These are phyloP conservation scores for human (Homo sapiens) DNA, from an alignment of 2,113 vertebrate genomes.

Conservation along the genomic window DNA sequence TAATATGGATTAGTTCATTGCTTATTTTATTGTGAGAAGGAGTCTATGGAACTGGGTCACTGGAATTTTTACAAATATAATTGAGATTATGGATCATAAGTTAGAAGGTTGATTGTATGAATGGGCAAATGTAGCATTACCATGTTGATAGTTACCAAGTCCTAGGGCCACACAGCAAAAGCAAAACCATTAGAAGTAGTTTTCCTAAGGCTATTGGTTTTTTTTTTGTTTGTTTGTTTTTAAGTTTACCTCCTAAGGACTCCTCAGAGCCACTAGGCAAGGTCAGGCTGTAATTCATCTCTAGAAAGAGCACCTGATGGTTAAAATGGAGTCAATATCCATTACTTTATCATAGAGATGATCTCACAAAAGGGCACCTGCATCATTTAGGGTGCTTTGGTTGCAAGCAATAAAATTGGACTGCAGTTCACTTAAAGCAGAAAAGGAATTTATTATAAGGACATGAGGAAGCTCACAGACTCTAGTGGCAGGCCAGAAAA, in stretches of 20 bases:
- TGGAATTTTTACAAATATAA: constrained; percentile 6
- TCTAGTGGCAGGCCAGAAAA: background rate
- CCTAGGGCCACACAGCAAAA: background rate
- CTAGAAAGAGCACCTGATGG: background rate
- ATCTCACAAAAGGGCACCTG: constrained; percentile 9
- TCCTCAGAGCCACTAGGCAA: background rate
- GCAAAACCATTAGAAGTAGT: background rate
- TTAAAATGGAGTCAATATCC: background rate
- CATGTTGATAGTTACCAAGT: background rate
- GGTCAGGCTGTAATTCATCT: constrained; percentile 35
- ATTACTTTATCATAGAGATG: constrained; percentile 46
- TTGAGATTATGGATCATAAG: constrained; percentile 26
- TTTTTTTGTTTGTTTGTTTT: background rate
- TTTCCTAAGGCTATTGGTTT: background rate
- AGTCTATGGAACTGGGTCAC: background rate
- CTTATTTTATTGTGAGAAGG: background rate
- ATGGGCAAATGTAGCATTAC: background rate
- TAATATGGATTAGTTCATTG: background rate
- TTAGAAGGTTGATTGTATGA: constrained; percentile 8
- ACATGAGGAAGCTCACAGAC: background rate
- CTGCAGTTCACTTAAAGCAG: constrained; percentile 12
- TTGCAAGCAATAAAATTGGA: constrained; percentile 38
- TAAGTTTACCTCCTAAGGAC: background rate
- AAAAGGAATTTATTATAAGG: background rate
- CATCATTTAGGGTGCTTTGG: background rate